Conservation (phyloP, 2,888 invertebrate species). For the Panopea generosa region DNA sequence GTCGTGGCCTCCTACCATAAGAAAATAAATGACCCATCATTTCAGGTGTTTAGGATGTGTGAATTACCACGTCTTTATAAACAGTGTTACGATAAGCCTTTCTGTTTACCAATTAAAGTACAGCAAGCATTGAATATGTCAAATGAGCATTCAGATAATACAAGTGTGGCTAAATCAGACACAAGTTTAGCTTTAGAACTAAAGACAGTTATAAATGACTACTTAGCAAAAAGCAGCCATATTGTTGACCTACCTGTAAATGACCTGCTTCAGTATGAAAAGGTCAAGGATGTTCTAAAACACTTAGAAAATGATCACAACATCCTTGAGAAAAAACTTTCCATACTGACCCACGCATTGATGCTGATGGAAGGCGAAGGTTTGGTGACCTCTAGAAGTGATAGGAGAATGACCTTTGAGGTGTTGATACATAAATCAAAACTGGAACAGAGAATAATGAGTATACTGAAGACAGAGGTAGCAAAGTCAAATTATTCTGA, state of each 20-base stretch:
- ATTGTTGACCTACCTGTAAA: conserved; percentile 15
- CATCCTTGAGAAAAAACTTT: conserved; percentile 16
- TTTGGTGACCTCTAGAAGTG: conserved; percentile 37
- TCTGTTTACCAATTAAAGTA: conserved; percentile 66
- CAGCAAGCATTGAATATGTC: conserved; percentile 37
- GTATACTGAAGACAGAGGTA: conserved; percentile 59
- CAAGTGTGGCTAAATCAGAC: conserved; percentile 7
- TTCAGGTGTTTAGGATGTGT: conserved; percentile 68
- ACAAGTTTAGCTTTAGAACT: conserved; percentile 14
- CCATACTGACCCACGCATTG: conserved; percentile 45
- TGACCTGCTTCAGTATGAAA: conserved; percentile 28
- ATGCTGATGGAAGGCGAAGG: conserved; percentile 61
- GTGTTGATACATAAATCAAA: conserved; percentile 51
- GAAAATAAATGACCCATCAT: conserved; percentile 63
- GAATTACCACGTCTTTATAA: conserved; percentile 71
- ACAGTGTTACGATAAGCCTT: conserved; percentile 71
- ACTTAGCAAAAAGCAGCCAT: conserved; percentile 12
- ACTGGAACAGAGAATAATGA: conserved; percentile 52
- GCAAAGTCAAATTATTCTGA: conserved; percentile 64
- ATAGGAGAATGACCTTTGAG: conserved; percentile 52
- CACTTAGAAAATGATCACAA: conserved; percentile 6
- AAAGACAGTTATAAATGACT: conserved; percentile 27
- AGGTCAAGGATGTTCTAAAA: conserved; percentile 34
- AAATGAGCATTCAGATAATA: background rate
- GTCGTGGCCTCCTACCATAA: conserved; percentile 70